These are phyloP conservation scores for Ethmia dodecea DNA, from an alignment of 2,888 invertebrate genomes.

Conservation along the genomic window DNA sequence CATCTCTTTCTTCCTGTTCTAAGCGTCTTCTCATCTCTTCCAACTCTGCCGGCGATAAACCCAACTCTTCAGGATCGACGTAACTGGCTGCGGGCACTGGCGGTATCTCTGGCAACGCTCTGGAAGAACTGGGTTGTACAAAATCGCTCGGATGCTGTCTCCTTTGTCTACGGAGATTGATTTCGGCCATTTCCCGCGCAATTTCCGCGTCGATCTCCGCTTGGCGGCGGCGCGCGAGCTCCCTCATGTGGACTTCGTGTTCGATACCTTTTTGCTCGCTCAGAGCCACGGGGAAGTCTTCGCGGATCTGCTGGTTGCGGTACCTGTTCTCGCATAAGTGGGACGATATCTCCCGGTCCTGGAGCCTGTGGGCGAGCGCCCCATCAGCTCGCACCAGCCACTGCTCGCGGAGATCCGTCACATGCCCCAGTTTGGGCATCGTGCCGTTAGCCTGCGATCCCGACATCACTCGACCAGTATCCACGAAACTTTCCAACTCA, in stretches of 20 bases:
- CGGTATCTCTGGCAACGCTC: slow-evolving; percentile 31
- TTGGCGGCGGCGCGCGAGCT: slow-evolving; percentile 55
- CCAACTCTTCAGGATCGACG: slow-evolving; percentile 54
- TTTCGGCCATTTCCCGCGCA: slow-evolving; percentile 66
- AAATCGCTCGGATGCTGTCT: slow-evolving; percentile 43
- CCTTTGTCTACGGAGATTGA: slow-evolving; percentile 59
- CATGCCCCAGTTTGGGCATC: slow-evolving; percentile 69
- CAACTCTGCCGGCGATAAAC: slow-evolving; percentile 54
- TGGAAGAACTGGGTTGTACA: slow-evolving; percentile 51
- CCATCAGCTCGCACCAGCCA: slow-evolving; percentile 70
- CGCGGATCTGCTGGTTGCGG: slow-evolving; percentile 69
- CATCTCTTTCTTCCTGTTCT: slow-evolving; percentile 67
- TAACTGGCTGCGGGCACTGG: slow-evolving; percentile 23
- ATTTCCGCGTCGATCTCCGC: slow-evolving; percentile 70
- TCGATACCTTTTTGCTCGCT: slow-evolving; percentile 63
- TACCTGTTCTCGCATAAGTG: slow-evolving; percentile 67
- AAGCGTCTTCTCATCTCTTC: slow-evolving; percentile 58
- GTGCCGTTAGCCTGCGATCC: slow-evolving; percentile 61
- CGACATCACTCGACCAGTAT: slow-evolving; percentile 45
- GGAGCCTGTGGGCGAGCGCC: slow-evolving; percentile 64
- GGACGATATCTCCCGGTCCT: slow-evolving; percentile 69
- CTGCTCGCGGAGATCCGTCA: slow-evolving; percentile 66
- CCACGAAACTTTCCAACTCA: slow-evolving; percentile 23
- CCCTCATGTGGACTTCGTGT: slow-evolving; percentile 51
- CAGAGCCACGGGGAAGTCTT: slow-evolving; percentile 67